A percentile compares a stretch with the other conserved stretches of the same genome.
Evolutionary conservation across 2,888 invertebrate genomes (phyloP).

Genomic region (Odontothrips loti): DNA sequence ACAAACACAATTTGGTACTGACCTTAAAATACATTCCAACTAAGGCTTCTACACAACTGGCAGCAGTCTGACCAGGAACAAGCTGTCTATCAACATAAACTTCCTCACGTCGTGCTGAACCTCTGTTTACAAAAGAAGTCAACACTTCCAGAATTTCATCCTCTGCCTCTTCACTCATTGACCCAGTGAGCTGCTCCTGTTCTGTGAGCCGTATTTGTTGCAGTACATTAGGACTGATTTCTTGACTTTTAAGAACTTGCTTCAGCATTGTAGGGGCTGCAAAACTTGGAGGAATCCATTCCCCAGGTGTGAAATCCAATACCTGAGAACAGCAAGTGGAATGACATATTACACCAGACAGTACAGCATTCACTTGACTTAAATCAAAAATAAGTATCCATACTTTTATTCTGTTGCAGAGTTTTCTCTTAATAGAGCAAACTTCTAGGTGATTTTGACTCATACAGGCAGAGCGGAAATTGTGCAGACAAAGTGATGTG

Average conservation of each 20-base stretch:
- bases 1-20: not conserved
- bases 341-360: not conserved
- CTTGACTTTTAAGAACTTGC: not conserved
- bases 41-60: not conserved
- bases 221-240: not conserved
- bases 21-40: constrained; percentile 2
- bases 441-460: not conserved
- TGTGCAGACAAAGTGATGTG: not conserved
- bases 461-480: not conserved
- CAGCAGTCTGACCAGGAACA: not conserved
- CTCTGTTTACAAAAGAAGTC: not conserved
- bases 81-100: not conserved
- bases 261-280: not conserved
- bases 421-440: not conserved
- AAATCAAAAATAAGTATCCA: not conserved
- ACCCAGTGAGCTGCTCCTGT: not conserved
- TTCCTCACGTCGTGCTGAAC: not conserved
- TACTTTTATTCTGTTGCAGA: constrained; percentile 9
- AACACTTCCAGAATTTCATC: not conserved
- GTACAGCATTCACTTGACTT: not conserved
- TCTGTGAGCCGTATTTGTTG: not conserved
- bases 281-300: not conserved
- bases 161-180: not conserved
- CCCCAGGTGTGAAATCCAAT: not conserved
- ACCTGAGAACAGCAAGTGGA: not conserved